Evolutionary conservation across 2,113 vertebrate genomes (phyloP), one percentile per base, ranked within the genome.

Genomic region (Platichthys flesus): DNA sequence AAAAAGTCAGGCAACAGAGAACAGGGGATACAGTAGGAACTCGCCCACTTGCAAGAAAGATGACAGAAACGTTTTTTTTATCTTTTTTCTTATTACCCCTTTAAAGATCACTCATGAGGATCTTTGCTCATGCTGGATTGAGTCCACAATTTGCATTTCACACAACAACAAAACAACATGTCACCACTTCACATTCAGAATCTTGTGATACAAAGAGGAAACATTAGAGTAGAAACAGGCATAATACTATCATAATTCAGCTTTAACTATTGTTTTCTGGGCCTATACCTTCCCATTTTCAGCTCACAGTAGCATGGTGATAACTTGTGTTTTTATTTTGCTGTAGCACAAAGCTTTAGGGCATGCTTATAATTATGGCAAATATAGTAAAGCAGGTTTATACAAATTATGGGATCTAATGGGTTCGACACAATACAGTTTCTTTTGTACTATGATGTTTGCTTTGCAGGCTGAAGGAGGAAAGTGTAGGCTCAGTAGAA

Each of bases 21-120:
- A 24, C 58, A 60, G 63, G 84, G 54, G 45, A 83, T 78, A 81
- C 69, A 65, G 74, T 61, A 76, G 35, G 57, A 84, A 79, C 67
- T 63, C 64, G 56, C 47, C 56, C 80, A 59, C 57, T 56, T 57
- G 70, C 69, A 65, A 67, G 58, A 35, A 59, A 69, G 67, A 80
- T 55, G 59, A 37, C 58, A 67, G 9, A 14, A 59, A 67, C 47
- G 65, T 31, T 45, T 42, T 58, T 31, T 60, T 2, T 9, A 23
- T 37, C 63, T 42, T 60, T 14, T 72, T 14, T 9, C 37, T 37
- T 42, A 52, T 63, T 63, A 37, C 26, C 23, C 58, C 57, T 70
- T 65, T 26, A 68, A 65, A 74, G 47, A 81, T 52, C 1, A 16
- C 24, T 35, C 37, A 21, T n/a, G 28, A 82, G 55, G 51, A 52